Conservation (phyloP, 2,797 vertebrate species). For the Pantherophis vulpinus region DNA sequence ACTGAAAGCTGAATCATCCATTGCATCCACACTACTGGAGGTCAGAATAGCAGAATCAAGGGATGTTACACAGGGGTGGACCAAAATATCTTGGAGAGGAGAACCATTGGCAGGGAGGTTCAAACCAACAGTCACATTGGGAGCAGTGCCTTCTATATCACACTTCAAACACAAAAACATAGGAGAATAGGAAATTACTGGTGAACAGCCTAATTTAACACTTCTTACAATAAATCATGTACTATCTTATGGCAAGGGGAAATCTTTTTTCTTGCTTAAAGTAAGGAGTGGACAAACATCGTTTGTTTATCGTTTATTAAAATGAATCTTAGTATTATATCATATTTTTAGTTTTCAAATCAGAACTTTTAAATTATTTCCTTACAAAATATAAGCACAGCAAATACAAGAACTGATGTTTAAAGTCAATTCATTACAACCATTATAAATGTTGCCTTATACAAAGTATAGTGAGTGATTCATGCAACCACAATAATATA, state of each 20-base stretch:
- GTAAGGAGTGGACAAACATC: neutral
- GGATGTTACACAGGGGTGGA: conserved; percentile 91
- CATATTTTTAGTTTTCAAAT: neutral
- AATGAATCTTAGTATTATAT: neutral
- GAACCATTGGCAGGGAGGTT: conserved; percentile 88
- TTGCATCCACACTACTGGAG: conserved; percentile 80
- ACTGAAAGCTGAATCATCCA: conserved; percentile 84
- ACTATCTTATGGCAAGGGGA: neutral
- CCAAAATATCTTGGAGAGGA: conserved; percentile 89
- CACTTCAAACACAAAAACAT: conserved; percentile 73
- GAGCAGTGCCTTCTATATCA: conserved; percentile 90
- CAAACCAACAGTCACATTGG: conserved; percentile 87
- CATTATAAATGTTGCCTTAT: neutral
- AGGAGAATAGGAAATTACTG: neutral
- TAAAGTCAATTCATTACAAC: neutral
- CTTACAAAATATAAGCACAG: neutral
- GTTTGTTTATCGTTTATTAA: neutral
- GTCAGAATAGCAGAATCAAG: conserved; percentile 86
- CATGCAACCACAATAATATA: neutral
- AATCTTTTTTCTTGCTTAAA: neutral
- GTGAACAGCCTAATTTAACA: neutral
- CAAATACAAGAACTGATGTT: neutral
- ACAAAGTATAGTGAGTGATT: neutral
- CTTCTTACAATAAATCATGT: neutral
- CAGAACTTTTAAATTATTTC: neutral